Evolutionary conservation across 2,888 invertebrate genomes (phyloP).

Genomic region (Periphyllus acericola): DNA sequence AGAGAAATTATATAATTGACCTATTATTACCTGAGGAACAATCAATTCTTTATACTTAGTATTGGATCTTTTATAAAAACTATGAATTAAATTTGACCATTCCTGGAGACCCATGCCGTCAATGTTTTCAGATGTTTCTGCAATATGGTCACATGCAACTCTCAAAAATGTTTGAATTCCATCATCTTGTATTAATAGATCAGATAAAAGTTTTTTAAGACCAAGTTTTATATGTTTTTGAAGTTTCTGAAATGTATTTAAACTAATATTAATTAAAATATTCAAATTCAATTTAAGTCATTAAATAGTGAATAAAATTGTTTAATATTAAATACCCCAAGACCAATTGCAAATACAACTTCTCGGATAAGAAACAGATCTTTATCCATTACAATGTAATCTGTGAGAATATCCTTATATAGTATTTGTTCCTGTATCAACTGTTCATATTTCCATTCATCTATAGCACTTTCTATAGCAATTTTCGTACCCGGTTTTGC

Average conservation of each 20-base stretch:
- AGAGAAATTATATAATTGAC: not conserved
- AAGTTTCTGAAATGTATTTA: conserved; percentile 25
- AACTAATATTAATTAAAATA: not conserved
- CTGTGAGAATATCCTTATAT: conserved; percentile 20
- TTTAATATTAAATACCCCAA: conserved; percentile 18
- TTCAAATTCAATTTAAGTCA: not conserved
- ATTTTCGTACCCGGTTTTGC: conserved; percentile 34
- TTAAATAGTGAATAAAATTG: not conserved
- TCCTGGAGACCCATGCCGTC: not conserved
- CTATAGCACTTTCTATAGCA: conserved; percentile 10
- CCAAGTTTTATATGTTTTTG: conserved; percentile 35
- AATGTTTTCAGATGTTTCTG: conserved; percentile 19
- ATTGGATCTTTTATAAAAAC: conserved; percentile 17
- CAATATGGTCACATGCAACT: conserved; percentile 38
- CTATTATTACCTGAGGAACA: conserved; percentile 40
- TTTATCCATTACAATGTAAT: not conserved
- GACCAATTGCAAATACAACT: conserved; percentile 35
- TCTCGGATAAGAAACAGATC: conserved; percentile 45
- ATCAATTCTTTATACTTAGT: not conserved
- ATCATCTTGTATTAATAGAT: conserved; percentile 1
- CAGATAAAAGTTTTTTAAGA: not conserved
- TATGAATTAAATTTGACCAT: conserved; percentile 45
- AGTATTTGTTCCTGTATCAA: conserved; percentile 7
- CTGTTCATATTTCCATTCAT: conserved; percentile 42
- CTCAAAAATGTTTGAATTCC: conserved; percentile 43